A percentile compares a stretch with the other conserved stretches of the same genome.
These are phyloP conservation scores for Lasioglossum malachurum DNA, from an alignment of 2,888 invertebrate genomes.

Conservation along the genomic window DNA sequence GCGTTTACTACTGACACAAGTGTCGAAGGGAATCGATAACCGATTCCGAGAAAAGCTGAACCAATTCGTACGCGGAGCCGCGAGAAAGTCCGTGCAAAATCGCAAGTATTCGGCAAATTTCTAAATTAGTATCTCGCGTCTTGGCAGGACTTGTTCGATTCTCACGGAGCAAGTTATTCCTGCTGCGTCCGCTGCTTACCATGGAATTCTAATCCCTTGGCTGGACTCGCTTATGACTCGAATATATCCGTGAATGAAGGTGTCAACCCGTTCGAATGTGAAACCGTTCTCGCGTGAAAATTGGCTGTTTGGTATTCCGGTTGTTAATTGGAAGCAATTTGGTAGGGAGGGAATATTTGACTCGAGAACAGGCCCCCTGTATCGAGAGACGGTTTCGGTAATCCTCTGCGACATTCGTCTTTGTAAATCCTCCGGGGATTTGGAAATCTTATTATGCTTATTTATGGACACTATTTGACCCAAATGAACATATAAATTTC, in stretches of 20 bases:
- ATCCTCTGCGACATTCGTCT: constrained; percentile 20
- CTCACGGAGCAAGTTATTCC: neutral
- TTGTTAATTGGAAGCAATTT: constrained; percentile 5
- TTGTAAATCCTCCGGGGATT: neutral
- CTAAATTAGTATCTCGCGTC: neutral
- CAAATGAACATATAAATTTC: constrained; percentile 16
- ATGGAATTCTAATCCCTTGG: constrained; percentile 26
- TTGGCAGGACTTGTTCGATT: neutral
- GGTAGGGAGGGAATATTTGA: neutral
- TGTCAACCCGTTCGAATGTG: constrained; percentile 10
- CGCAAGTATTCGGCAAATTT: neutral
- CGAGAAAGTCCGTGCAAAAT: neutral
- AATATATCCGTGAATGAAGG: neutral
- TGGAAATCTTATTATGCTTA: constrained; percentile 9
- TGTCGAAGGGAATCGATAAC: neutral
- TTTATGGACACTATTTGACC: neutral
- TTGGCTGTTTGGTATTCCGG: neutral
- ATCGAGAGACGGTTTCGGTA: neutral
- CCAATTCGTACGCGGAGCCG: neutral
- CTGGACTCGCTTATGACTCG: neutral
- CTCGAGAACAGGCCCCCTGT: neutral
- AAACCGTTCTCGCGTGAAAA: neutral
- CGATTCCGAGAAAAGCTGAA: neutral
- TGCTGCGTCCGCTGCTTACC: neutral
- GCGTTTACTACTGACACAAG: neutral